Base-by-base conservation (phyloP, 2,888 invertebrate genomes). In the Brachylomia viminalis region DNA sequence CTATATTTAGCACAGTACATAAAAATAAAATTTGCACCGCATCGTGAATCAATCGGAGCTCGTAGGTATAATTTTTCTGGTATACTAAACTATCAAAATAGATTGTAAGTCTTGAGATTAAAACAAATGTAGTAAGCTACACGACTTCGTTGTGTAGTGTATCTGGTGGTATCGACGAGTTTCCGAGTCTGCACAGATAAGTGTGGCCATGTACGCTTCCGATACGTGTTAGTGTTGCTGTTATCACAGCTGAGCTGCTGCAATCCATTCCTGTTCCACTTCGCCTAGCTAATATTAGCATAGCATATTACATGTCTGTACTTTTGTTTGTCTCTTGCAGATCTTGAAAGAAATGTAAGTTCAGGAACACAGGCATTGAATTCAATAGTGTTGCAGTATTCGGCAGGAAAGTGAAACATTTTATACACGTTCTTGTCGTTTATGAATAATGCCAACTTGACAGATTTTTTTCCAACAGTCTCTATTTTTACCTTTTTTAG, bases 151-250 rank as follows among this genome's bases (percentile, higher is more conserved):
- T 38, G 17, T 72, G 49, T 45, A n/a, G 49, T 33, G 23, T 27
- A 52, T 54, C 47, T 62, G 13, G 45, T 33, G 23, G 65, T 82
- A 71, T 85, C 79, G 59, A 75, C 56, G 69, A 68, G 75, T 75
- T 82, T 75, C 84, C 67, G 79, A 84, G 79, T 64, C 17, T 61
- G 56, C 56, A 33, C 69, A 71, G 83, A 84, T 83, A 85, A 68
- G 65, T 61, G 64, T 79, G 80, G 33, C 86, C 82, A 47, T 83
- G 86, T 52, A 27, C 65, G 66, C 77, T 87, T 82, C 84, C 87
- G 77, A 84, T 77, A 67, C 45, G 65, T 64, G 52, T 76, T 83
- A 66, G 20, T 56, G 58, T 58, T 66, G 64, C 30, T 70, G n/a
- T 85, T 66, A 79, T 70, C 67, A 54, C 75, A 67, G 65, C 67